A percentile compares a stretch with the other conserved stretches of the same genome.
These are phyloP conservation scores for Battus philenor DNA, from an alignment of 1,140 invertebrate species.

Conservation along the genomic window DNA sequence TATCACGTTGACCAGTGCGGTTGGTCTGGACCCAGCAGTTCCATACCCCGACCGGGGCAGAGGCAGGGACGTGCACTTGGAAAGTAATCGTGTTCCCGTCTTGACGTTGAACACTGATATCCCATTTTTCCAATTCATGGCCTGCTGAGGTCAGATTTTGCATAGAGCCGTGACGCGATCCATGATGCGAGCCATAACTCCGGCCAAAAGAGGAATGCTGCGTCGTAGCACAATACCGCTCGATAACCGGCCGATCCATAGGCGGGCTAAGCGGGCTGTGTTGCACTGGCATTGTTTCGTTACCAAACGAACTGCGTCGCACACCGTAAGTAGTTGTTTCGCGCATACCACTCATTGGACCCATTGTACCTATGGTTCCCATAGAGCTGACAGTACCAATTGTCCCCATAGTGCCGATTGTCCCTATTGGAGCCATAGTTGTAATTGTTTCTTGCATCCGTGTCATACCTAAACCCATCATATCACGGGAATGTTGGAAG, in stretches of 20 bases:
- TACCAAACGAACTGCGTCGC: slow-evolving; percentile 69
- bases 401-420: slow-evolving; percentile 33
- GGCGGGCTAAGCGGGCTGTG: slow-evolving; percentile 70
- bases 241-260: slow-evolving; percentile 58
- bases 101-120: slow-evolving; percentile 76
- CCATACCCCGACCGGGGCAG: slow-evolving; percentile 82
- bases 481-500: slow-evolving; percentile 66
- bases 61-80: slow-evolving; percentile 79
- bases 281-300: slow-evolving; percentile 59
- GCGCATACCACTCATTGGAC: slow-evolving; percentile 57
- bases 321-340: slow-evolving; percentile 62
- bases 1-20: slow-evolving; percentile 71
- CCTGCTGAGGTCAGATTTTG: slow-evolving; percentile 71
- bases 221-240: slow-evolving; percentile 51
- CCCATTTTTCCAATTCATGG: slow-evolving; percentile 78
- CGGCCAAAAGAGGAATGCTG: slow-evolving; percentile 57
- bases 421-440: slow-evolving; percentile 33
- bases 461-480: slow-evolving; percentile 57
- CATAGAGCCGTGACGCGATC: slow-evolving; percentile 62
- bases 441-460: slow-evolving; percentile 53
- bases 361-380: slow-evolving; percentile 43
- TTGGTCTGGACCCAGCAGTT: slow-evolving; percentile 80
- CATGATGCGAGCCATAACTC: slow-evolving; percentile 54
- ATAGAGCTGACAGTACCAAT: slow-evolving; percentile 31
- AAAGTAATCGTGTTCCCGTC: slow-evolving; percentile 78